phyloP scores from a whole-genome alignment of 2,797 vertebrate genomes.

The Petrocephalus sullivani region DNA sequence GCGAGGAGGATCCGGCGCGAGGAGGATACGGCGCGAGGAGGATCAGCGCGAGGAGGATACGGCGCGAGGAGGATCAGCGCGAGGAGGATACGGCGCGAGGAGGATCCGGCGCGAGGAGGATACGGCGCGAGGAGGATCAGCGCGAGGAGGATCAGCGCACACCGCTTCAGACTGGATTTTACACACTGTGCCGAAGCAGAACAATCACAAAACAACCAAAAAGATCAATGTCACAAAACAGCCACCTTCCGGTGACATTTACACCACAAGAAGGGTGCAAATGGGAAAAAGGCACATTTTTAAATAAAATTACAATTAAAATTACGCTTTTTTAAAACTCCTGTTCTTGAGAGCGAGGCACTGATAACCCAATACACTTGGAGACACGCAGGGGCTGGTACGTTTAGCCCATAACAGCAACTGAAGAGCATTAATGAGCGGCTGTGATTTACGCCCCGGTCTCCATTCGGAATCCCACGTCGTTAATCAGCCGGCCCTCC shows the following conservation, averaged over 20 bases:
- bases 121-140: background rate
- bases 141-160: background rate
- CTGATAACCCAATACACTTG: background rate
- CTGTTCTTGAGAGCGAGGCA: background rate
- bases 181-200: background rate
- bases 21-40: background rate
- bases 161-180: background rate
- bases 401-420: slow-evolving; percentile 23
- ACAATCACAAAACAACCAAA: background rate
- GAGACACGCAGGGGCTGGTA: background rate
- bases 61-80: too few species aligned
- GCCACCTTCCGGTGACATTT: background rate
- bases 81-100: background rate
- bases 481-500: slow-evolving; percentile 20
- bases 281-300: background rate
- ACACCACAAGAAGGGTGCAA: background rate
- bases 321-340: background rate
- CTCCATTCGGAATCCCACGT: slow-evolving; percentile 28
- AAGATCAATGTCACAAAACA: background rate
- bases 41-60: background rate
- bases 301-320: background rate
- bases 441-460: slow-evolving; percentile 44
- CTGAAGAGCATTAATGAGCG: slow-evolving; percentile 38
- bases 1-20: too few species aligned
- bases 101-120: background rate